Percentiles rank a stretch among this genome's conserved stretches.
Evolutionary conservation across 2,113 vertebrate genomes (phyloP).

Genomic region (Alces alces): DNA sequence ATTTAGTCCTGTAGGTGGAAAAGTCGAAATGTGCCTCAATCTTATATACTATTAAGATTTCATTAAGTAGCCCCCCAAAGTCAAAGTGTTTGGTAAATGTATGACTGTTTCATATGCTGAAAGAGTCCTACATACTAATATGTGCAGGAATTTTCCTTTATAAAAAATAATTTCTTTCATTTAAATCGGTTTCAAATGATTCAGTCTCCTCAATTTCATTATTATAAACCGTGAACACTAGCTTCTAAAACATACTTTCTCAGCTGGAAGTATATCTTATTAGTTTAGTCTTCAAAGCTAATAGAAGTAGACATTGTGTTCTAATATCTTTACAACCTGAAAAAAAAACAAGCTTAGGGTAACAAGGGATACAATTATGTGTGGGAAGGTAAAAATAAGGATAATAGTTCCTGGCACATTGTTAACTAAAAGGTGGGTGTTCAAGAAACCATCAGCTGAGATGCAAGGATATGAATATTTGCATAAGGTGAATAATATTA

Average conservation of each 20-base stretch:
- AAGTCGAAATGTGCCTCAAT: neutral
- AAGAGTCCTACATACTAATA: neutral
- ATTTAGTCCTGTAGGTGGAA: neutral
- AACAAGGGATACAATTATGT: neutral
- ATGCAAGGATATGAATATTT: neutral
- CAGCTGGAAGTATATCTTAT: slow-evolving; percentile 30
- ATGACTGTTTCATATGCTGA: neutral
- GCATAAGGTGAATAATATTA: neutral
- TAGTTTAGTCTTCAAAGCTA: slow-evolving; percentile 13
- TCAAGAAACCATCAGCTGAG: neutral
- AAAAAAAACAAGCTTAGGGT: slow-evolving; percentile 25
- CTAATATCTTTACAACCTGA: neutral
- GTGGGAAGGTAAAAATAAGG: slow-evolving; percentile 38
- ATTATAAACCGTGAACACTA: neutral
- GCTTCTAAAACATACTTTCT: slow-evolving; percentile 45
- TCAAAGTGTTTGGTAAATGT: neutral
- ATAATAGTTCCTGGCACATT: slow-evolving; percentile 1
- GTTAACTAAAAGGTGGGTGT: slow-evolving; percentile 13
- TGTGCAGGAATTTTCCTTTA: neutral
- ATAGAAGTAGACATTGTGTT: slow-evolving; percentile 53
- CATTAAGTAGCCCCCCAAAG: neutral
- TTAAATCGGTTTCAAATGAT: slow-evolving; percentile 10
- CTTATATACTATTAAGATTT: neutral
- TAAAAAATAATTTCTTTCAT: neutral
- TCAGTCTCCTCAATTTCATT: slow-evolving; percentile 21